Evolutionary conservation across 2,888 invertebrate genomes (phyloP).

Genomic region (Cecidostiba fungosa): DNA sequence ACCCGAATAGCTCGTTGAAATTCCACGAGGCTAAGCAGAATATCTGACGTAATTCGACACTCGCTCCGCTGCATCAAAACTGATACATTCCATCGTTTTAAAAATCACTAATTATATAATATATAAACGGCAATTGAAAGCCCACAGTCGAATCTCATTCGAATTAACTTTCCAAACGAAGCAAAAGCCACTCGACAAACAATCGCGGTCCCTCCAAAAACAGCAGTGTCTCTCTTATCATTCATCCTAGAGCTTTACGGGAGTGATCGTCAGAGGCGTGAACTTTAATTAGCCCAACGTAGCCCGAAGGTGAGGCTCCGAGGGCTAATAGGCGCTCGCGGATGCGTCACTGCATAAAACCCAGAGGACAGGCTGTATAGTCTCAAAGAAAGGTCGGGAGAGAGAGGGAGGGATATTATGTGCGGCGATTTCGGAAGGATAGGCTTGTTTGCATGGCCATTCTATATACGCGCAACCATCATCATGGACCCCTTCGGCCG

Average conservation of each 20-base stretch:
- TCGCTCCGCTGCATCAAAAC: neutral
- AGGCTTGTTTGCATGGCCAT: constrained; percentile 79
- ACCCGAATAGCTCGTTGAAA: constrained; percentile 50
- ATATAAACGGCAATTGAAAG: constrained; percentile 11
- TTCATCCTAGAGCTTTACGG: neutral
- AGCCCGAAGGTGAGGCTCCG: constrained; percentile 11
- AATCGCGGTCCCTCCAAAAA: constrained; percentile 21
- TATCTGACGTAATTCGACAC: constrained; percentile 27
- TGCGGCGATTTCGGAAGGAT: constrained; percentile 65
- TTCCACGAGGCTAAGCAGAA: constrained; percentile 33
- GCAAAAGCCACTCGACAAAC: constrained; percentile 23
- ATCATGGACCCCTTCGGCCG: constrained; percentile 74
- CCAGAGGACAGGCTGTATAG: constrained; percentile 12
- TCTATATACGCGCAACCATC: constrained; percentile 76
- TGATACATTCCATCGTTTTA: neutral
- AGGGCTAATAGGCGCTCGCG: neutral
- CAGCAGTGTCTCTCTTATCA: neutral
- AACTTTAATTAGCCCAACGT: constrained; percentile 51
- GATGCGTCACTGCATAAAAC: constrained; percentile 63
- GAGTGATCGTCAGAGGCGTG: neutral
- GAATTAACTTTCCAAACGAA: constrained; percentile 25
- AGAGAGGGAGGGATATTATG: constrained; percentile 61
- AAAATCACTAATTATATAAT: neutral
- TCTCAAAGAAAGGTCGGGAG: constrained; percentile 48
- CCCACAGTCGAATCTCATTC: constrained; percentile 2